Conservation (phyloP, 2,113 vertebrate species). For the Urocynchramus pylzowi region DNA sequence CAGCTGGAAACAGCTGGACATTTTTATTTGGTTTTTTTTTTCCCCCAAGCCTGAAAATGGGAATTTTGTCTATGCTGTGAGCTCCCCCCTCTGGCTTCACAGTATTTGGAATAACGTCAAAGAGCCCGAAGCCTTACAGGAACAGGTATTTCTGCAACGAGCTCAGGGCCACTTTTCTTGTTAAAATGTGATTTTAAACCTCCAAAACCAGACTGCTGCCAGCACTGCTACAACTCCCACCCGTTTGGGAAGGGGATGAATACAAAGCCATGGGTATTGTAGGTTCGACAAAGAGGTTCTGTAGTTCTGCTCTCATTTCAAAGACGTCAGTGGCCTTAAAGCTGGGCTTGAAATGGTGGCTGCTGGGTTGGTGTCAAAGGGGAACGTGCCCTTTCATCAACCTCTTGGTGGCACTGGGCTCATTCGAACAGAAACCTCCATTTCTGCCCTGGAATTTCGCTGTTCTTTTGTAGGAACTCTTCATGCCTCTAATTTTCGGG, state of each 20-base stretch:
- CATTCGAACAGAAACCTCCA: neutral
- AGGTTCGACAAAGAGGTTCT: neutral
- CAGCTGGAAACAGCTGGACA: neutral
- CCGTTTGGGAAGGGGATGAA: neutral
- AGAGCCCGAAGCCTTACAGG: neutral
- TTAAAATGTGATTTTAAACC: neutral
- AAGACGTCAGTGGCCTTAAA: neutral
- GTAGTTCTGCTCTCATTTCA: neutral
- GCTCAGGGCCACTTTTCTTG: neutral
- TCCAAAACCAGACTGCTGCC: neutral
- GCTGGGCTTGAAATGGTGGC: neutral
- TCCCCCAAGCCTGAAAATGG: neutral
- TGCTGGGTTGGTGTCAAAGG: constrained; percentile 34
- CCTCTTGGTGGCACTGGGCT: neutral
- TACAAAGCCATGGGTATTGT: neutral
- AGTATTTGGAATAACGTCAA: neutral
- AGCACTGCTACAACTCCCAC: accelerated
- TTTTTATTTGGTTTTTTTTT: neutral
- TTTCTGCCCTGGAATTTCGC: neutral
- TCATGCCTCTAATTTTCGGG: neutral
- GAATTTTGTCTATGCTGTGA: constrained; percentile 71
- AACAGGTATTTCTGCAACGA: neutral
- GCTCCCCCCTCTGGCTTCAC: constrained; percentile 78
- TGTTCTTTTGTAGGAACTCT: neutral
- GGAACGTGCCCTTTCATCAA: neutral